These are phyloP conservation scores for Orthonevra nobilis DNA, from an alignment of 2,888 invertebrate genomes.

Conservation along the genomic window DNA sequence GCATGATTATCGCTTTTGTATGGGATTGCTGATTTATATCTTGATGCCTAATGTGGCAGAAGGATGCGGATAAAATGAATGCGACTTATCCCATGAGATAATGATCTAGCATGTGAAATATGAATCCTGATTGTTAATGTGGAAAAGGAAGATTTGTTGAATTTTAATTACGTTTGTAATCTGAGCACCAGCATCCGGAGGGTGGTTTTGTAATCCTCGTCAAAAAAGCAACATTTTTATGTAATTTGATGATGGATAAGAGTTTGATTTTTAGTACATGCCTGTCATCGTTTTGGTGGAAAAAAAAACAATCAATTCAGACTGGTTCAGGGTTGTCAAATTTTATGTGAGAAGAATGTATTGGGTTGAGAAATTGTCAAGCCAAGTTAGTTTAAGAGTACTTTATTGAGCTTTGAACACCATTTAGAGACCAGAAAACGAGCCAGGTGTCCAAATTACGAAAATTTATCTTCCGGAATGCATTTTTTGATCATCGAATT, in stretches of 20 bases:
- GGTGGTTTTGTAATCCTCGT: constrained; percentile 19
- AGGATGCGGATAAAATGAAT: constrained; percentile 26
- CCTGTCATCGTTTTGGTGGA: too few relatives aligned
- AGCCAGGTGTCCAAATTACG: too few relatives aligned
- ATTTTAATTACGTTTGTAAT: constrained; percentile 38
- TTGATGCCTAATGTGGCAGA: constrained; percentile 41
- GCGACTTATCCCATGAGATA: constrained; percentile 27
- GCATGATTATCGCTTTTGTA: constrained; percentile 25
- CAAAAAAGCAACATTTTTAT: constrained; percentile 1
- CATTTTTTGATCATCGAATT: too few relatives aligned
- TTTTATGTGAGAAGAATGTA: too few relatives aligned
- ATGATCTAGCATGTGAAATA: constrained; percentile 47
- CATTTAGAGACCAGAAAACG: too few relatives aligned
- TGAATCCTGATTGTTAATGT: constrained; percentile 16
- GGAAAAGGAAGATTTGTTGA: constrained; percentile 32
- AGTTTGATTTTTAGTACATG: too few relatives aligned
- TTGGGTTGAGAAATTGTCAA: too few relatives aligned
- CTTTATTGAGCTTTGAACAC: too few relatives aligned
- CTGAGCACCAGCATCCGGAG: constrained; percentile 31
- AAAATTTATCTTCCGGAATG: too few relatives aligned
- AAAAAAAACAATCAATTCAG: too few relatives aligned
- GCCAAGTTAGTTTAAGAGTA: too few relatives aligned
- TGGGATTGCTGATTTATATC: constrained; percentile 33
- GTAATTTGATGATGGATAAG: constrained; percentile 33
- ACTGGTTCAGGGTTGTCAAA: too few relatives aligned